A percentile compares a stretch with the other conserved stretches of the same genome.
phyloP scores from a whole-genome alignment of 2,113 vertebrate species.

The Eudyptes chrysolophus region DNA sequence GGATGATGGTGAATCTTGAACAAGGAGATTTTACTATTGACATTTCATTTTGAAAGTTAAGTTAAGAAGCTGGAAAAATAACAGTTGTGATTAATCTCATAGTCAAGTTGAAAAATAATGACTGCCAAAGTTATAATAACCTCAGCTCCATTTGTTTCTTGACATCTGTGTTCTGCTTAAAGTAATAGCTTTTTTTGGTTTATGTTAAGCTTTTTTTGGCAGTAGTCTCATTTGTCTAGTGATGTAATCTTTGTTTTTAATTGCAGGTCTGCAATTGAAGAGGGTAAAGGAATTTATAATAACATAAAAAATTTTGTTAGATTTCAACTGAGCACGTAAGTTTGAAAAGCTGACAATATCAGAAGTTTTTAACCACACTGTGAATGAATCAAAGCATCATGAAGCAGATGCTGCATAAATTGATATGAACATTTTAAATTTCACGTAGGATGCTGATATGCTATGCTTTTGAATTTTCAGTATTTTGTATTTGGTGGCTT shows the following conservation, averaged over 20 bases:
- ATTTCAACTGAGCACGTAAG: constrained; percentile 99
- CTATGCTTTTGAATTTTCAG: neutral
- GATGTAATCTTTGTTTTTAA: constrained; percentile 33
- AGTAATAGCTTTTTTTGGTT: neutral
- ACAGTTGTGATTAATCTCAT: neutral
- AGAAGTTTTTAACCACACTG: neutral
- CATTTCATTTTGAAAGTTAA: neutral
- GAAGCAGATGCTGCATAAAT: neutral
- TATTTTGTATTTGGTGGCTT: neutral
- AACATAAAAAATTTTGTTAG: constrained; percentile 99
- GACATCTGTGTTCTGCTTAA: neutral
- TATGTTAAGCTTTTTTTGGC: neutral
- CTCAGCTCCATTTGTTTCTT: neutral
- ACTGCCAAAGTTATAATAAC: neutral
- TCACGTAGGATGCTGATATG: neutral
- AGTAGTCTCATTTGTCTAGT: neutral
- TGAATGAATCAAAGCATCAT: neutral
- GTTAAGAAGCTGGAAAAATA: neutral
- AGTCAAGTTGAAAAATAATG: neutral
- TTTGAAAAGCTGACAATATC: constrained; percentile 32
- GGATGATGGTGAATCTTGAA: neutral
- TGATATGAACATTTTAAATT: neutral
- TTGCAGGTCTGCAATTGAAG: constrained; percentile 96
- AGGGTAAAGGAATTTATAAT: constrained; percentile 98
- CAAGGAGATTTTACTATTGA: neutral